Evolutionary conservation across 2,113 vertebrate genomes (phyloP).

Genomic region (Madoqua kirkii): DNA sequence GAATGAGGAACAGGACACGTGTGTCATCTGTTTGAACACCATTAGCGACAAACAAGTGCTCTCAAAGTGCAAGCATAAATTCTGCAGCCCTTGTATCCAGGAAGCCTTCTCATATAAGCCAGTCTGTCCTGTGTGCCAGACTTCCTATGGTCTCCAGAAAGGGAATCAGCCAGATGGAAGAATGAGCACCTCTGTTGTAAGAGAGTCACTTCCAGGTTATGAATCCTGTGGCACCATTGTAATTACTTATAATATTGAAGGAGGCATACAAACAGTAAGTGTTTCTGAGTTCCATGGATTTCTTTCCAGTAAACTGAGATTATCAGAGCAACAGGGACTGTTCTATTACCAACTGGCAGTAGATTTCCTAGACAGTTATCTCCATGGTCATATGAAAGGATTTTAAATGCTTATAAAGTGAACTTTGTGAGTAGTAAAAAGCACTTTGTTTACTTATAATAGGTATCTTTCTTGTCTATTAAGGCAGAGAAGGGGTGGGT

Average conservation of each 20-base stretch:
- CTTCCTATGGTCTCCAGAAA: slow-evolving; percentile 53
- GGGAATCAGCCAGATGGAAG: slow-evolving; percentile 79
- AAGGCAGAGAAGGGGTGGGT: neutral
- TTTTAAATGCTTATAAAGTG: neutral
- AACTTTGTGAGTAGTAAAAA: neutral
- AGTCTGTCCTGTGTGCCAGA: slow-evolving; percentile 77
- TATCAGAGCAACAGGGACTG: neutral
- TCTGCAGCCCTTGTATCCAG: slow-evolving; percentile 76
- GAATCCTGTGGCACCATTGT: slow-evolving; percentile 25
- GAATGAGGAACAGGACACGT: slow-evolving; percentile 14
- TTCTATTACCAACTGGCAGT: neutral
- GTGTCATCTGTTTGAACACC: slow-evolving; percentile 76
- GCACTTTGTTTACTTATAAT: neutral
- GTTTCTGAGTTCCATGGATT: neutral
- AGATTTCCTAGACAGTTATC: neutral
- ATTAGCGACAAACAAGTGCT: slow-evolving; percentile 68
- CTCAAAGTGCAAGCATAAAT: slow-evolving; percentile 79
- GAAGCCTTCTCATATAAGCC: slow-evolving; percentile 54
- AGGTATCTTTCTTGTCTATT: neutral
- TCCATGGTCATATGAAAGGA: neutral
- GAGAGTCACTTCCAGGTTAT: slow-evolving; percentile 55
- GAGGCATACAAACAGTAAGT: slow-evolving; percentile 82
- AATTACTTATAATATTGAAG: neutral
- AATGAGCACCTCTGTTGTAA: fast-evolving
- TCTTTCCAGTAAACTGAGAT: neutral